Percentiles rank a stretch among this genome's conserved stretches.
Conservation (phyloP, 2,113 vertebrate genomes). For the Oceanites oceanicus region DNA sequence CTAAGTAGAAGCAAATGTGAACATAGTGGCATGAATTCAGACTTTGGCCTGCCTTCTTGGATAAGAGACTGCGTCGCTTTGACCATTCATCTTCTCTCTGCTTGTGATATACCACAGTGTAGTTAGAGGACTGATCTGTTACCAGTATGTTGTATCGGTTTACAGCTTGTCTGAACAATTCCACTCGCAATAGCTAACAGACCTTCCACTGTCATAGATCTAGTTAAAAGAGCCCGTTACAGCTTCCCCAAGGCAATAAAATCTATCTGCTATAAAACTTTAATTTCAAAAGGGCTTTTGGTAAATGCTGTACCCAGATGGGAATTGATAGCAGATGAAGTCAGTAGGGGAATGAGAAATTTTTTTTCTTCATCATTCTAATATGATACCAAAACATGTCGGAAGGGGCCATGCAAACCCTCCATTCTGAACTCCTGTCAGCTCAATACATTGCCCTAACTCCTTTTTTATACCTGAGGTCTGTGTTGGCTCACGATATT, state of each 20-base stretch:
- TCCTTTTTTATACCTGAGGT: slow-evolving; percentile 86
- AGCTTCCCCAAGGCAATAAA: slow-evolving; percentile 12
- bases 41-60: background rate
- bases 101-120: background rate
- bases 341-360: background rate
- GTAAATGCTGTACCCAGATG: background rate
- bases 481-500: slow-evolving; percentile 97
- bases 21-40: background rate
- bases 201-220: slow-evolving; percentile 20
- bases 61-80: background rate
- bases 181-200: slow-evolving; percentile 27
- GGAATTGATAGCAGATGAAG: slow-evolving; percentile 17
- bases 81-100: background rate
- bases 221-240: background rate
- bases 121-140: background rate
- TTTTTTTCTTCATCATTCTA: background rate
- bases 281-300: background rate
- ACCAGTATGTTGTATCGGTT: background rate
- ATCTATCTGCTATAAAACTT: background rate
- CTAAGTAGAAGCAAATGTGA: background rate
- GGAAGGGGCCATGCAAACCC: background rate
- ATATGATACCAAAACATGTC: background rate
- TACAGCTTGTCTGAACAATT: slow-evolving; percentile 21
- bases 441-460: background rate
- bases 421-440: background rate